Evolutionary conservation across 23 tunicate genomes (phyloP).

Genomic region (Ascidia mentula): DNA sequence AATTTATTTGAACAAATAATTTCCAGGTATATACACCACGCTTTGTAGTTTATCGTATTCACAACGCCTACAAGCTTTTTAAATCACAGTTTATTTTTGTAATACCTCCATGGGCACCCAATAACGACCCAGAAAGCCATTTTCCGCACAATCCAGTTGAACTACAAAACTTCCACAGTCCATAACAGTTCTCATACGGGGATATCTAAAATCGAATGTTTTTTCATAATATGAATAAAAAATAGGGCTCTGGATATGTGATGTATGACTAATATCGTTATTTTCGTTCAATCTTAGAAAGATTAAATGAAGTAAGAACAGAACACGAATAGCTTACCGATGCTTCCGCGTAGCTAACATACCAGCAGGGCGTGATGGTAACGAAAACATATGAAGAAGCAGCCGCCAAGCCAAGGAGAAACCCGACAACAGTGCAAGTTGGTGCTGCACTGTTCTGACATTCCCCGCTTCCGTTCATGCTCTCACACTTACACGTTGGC

Average conservation of each 20-base stretch:
- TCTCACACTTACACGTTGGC: background rate
- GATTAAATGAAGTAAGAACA: too few species aligned
- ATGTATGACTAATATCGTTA: background rate
- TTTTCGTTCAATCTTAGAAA: too few species aligned
- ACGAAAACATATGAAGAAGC: slow-evolving; percentile 34
- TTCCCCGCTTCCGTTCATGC: background rate
- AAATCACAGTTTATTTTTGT: too few species aligned
- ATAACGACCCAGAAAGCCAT: slow-evolving; percentile 67
- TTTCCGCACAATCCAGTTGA: slow-evolving; percentile 73
- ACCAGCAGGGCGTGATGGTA: slow-evolving; percentile 68
- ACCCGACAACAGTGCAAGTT: slow-evolving; percentile 10
- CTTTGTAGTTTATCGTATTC: too few species aligned
- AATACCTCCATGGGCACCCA: slow-evolving; percentile 57
- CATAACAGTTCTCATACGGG: slow-evolving; percentile 71
- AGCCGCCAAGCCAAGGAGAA: slow-evolving; percentile 47
- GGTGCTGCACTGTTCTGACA: slow-evolving; percentile 4
- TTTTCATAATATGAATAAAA: background rate
- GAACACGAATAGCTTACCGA: slow-evolving; percentile 67
- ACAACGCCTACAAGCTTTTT: too few species aligned
- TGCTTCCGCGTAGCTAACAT: slow-evolving; percentile 60
- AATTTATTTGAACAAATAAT: too few species aligned
- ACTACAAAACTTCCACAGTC: slow-evolving; percentile 67
- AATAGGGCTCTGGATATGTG: background rate
- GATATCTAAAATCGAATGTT: slow-evolving; percentile 35
- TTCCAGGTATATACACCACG: too few species aligned